A percentile compares a stretch with the other conserved stretches of the same genome.
Conservation (phyloP, 2,797 vertebrate genomes). For the Pipistrellus nathusii region DNA sequence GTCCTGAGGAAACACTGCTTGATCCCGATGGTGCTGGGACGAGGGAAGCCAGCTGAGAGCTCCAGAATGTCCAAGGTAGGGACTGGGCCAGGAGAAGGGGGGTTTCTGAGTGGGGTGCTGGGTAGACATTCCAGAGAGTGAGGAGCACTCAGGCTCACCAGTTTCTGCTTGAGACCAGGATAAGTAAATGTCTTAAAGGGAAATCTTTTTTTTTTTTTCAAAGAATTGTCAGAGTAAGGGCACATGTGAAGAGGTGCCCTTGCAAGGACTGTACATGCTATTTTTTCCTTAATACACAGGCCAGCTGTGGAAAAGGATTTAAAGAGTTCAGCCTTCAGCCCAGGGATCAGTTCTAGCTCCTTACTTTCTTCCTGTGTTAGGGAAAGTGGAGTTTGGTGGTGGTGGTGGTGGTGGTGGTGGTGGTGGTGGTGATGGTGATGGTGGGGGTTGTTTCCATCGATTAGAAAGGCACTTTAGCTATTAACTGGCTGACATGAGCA, state of each 20-base stretch:
- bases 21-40: neutral
- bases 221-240: constrained; percentile 27
- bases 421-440: neutral
- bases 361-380: neutral
- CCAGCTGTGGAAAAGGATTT: neutral
- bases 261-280: neutral
- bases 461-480: neutral
- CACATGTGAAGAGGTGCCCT: neutral
- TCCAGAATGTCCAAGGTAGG: neutral
- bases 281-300: neutral
- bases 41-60: neutral
- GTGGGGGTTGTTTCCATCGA: neutral
- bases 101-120: neutral
- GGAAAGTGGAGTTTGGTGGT: neutral
- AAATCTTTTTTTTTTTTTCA: constrained; percentile 46
- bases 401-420: neutral
- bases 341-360: neutral
- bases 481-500: neutral
- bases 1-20: neutral
- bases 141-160: neutral
- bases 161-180: neutral
- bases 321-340: neutral
- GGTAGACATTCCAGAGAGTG: neutral
- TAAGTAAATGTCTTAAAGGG: neutral
- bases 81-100: neutral